Conservation (phyloP, 2,888 invertebrate species). For the Nemotelus nigrinus region DNA sequence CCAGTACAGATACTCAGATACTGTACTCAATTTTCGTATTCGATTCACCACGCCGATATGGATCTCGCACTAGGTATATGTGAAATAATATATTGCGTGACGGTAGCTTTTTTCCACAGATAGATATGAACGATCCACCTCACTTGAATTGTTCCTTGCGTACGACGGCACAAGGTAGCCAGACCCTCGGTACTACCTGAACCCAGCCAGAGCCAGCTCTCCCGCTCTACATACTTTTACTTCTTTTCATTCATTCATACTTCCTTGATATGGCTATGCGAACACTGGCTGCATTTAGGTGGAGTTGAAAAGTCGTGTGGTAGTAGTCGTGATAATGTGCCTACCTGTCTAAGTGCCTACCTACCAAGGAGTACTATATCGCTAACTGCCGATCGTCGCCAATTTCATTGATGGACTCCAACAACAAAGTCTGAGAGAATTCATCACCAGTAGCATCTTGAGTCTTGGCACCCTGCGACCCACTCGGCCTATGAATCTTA, state of each 20-base stretch:
- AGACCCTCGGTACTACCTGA: conserved; percentile 33
- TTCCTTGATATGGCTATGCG: background rate
- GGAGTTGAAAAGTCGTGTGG: conserved; percentile 4
- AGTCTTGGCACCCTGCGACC: conserved; percentile 25
- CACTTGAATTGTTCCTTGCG: conserved; percentile 15
- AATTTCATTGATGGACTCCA: conserved; percentile 19
- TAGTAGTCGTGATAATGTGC: conserved; percentile 32
- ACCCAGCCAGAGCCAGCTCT: background rate
- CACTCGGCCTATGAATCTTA: conserved; percentile 18
- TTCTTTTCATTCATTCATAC: conserved; percentile 33
- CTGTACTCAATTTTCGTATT: conserved; percentile 38
- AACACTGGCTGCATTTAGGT: background rate
- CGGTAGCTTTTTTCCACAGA: conserved; percentile 43
- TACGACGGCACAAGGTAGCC: conserved; percentile 23
- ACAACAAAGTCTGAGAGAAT: conserved; percentile 13
- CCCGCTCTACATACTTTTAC: conserved; percentile 37
- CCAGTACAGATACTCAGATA: conserved; percentile 22
- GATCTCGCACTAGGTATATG: conserved; percentile 15
- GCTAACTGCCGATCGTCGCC: background rate
- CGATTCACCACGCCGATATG: background rate
- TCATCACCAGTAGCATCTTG: conserved; percentile 39
- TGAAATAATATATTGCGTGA: conserved; percentile 18
- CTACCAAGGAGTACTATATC: background rate
- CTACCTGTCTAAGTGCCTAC: conserved; percentile 31
- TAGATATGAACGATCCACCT: conserved; percentile 32